Evolutionary conservation across 2,113 vertebrate species (phyloP), one percentile per base, ranked within the genome.

Genomic region (Butorides virescens): DNA sequence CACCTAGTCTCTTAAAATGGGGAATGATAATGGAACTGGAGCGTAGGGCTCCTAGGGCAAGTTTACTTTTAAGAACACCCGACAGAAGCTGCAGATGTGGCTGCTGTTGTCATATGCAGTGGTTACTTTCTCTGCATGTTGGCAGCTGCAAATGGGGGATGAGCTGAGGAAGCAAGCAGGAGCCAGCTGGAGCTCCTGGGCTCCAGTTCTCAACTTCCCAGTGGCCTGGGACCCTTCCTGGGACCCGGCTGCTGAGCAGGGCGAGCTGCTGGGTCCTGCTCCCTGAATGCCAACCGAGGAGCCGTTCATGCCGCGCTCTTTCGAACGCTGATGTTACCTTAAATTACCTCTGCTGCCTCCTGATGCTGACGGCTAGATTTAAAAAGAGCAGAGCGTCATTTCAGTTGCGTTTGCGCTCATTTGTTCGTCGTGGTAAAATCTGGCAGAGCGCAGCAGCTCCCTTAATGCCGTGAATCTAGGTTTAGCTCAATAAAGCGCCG

Each of bases 291-390:
- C 47, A 85, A 59, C 87, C 75, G 52, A 30, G 23, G 18, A 68
- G 87, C 83, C 47, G 62, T 81, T 81, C 68, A 34, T 52, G 9
- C 32, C 0, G 27, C 1, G 55, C 72, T 77, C 19, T 32, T 14
- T 3, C 23, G 65, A 65, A 50, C 80, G 34, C 37, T 44, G 34
- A 52, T 78, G 80, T 96, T 90, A 90, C 94, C 95, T 96, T 94
- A 91, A 91, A 88, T 76, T 32, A 86, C 94, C 87, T 86, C 46
- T 30, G 14, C 88, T 96, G 82, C 82, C 46, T 79, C 58, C 34
- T 34, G 36, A 27, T 42, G 67, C 62, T 20, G 23, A 27, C 0
- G n/a, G 52, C 2, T 15, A n/a, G 91, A 26, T 78, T 68, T 46
- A 7, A 13, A 70, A 72, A 62, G 39, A 56, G 17, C 61, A 9